Base-by-base conservation (phyloP, 2,113 vertebrate species). In the Numenius arquata region DNA sequence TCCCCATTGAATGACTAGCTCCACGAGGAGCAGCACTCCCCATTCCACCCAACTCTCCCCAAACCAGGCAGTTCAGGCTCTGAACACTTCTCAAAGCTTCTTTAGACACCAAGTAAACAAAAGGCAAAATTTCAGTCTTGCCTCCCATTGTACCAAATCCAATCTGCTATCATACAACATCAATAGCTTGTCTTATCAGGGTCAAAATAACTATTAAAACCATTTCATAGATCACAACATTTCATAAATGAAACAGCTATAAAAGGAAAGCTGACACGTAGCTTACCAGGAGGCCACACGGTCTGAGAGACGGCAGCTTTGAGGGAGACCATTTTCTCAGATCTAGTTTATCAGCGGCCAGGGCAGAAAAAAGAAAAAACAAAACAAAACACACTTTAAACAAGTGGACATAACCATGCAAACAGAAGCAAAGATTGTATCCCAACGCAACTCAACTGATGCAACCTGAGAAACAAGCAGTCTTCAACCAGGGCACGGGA, bases 391-490 rank as follows among this genome's bases (percentile, higher is more conserved):
- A 74, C 4, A 19, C 16, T 30, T 67, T 43, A 59, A 88, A 34
- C 27, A 76, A 53, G 14, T 14, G 11, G 26, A 29, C 4, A 8
- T 15, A 30, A 75, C n/a, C 32, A 56, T 1, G 2, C 32, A 84
- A n/a, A 23, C 7, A 58, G 9, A 70, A 34, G 20, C 15, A 27
- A 55, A 18, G 20, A 6, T 7, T 45, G 8, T 27, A 4, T 20
- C 38, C n/a, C 20, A 34, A 7, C 1, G 2, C 25, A 61, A 47
- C n/a, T n/a, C 55, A 81, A 43, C 30, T 1, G 1, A 34, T 1
- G 5, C 41, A 50, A 53, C 23, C 21, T 3, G 5, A 36, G 65
- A 66, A 53, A 11, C 23, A 56, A 48, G 9, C 3, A 3, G 5
- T 9, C 30, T 62, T 36, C 47, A 70, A 15, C 15, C 20, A 66